A percentile compares a stretch with the other conserved stretches of the same genome.
These are phyloP conservation scores for Archilochus colubris DNA, from an alignment of 2,113 vertebrate species.

Conservation along the genomic window DNA sequence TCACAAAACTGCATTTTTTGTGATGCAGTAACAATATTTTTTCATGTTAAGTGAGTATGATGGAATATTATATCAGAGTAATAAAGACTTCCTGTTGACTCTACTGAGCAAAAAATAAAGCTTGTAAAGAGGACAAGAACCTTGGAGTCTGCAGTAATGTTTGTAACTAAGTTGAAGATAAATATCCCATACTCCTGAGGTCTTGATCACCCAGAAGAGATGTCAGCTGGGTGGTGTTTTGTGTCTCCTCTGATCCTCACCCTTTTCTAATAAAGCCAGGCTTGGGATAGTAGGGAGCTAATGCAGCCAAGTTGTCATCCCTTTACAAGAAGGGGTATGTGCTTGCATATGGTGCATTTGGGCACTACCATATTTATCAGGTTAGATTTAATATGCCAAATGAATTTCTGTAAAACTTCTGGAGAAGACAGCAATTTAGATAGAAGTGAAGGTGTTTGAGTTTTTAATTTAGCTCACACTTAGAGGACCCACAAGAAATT, in stretches of 20 bases:
- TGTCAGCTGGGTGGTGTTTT: not conserved
- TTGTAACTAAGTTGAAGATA: not conserved
- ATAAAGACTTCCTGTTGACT: not conserved
- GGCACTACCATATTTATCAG: not conserved
- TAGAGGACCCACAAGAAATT: not conserved
- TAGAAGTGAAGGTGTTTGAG: not conserved
- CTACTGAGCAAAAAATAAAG: not conserved
- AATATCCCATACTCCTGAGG: not conserved
- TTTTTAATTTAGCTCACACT: not conserved
- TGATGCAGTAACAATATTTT: not conserved
- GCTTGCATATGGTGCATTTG: not conserved
- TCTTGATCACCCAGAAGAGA: not conserved
- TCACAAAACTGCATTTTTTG: not conserved
- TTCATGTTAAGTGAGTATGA: not conserved
- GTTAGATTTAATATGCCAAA: not conserved
- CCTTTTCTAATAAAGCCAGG: not conserved
- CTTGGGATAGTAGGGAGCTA: not conserved
- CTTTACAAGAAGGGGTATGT: not conserved
- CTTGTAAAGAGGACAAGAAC: not conserved
- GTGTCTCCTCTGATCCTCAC: not conserved
- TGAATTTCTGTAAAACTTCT: not conserved
- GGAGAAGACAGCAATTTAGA: not conserved
- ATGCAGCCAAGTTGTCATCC: not conserved
- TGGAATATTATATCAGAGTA: not conserved
- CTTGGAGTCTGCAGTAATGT: not conserved